Evolutionary conservation across 2,113 vertebrate genomes (phyloP).

Genomic region (Rutilus rutilus): DNA sequence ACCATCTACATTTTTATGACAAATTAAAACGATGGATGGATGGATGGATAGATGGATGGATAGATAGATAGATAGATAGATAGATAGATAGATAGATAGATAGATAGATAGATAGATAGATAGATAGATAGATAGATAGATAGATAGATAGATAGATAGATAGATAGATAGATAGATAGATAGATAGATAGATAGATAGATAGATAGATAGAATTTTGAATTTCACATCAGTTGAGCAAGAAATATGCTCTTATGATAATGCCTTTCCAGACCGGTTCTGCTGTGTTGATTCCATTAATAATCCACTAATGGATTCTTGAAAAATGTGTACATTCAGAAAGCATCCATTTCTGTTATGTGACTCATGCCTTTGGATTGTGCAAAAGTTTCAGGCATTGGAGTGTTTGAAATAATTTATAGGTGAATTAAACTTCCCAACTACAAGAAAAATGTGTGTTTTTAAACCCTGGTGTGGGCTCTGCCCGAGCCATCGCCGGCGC

Average conservation of each 20-base stretch:
- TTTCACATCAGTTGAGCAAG: neutral
- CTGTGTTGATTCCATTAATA: neutral
- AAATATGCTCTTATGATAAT: neutral
- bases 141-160: too few relatives aligned
- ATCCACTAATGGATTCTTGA: neutral
- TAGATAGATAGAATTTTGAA: too few relatives aligned
- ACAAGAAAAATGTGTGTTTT: neutral
- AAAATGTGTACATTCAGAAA: neutral
- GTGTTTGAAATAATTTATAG: neutral
- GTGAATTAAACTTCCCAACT: neutral
- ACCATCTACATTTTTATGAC: neutral
- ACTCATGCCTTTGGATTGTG: neutral
- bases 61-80: too few relatives aligned
- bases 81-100: too few relatives aligned
- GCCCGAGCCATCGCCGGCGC: neutral
- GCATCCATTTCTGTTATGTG: neutral
- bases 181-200: too few relatives aligned
- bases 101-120: too few relatives aligned
- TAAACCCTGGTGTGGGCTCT: neutral
- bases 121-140: too few relatives aligned
- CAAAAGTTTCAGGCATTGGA: neutral
- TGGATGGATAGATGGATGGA: too few relatives aligned
- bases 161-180: too few relatives aligned
- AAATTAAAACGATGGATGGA: too few relatives aligned
- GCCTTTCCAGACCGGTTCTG: neutral